phyloP scores from a whole-genome alignment of 2,113 vertebrate genomes.

The Ia io region DNA sequence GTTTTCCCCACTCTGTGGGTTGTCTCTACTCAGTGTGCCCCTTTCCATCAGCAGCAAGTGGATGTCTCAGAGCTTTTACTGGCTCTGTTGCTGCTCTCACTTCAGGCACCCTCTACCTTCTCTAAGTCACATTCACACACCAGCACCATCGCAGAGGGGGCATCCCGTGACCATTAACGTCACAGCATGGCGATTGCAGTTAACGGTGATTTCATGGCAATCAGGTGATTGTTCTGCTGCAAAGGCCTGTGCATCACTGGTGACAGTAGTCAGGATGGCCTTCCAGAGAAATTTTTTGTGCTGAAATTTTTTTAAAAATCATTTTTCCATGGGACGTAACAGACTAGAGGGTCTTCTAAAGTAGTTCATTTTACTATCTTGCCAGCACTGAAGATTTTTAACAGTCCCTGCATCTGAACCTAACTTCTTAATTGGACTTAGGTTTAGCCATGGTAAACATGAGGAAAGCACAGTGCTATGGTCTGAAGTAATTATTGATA shows the following conservation, averaged over 20 bases:
- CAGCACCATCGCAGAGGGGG: neutral
- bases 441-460: neutral
- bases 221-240: neutral
- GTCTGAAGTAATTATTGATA: neutral
- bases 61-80: neutral
- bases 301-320: neutral
- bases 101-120: neutral
- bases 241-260: neutral
- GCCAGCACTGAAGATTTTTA: neutral
- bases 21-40: neutral
- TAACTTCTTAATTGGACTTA: neutral
- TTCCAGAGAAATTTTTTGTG: neutral
- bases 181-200: neutral
- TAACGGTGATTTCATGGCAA: neutral
- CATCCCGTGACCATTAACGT: neutral
- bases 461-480: neutral
- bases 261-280: neutral
- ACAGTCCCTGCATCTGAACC: neutral
- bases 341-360: neutral
- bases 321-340: neutral
- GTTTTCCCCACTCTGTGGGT: neutral
- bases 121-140: neutral
- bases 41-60: neutral
- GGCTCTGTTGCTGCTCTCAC: neutral
- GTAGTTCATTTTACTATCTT: neutral